Evolutionary conservation across 1,140 invertebrate genomes (phyloP).

Genomic region (Tetragonula clypearis): DNA sequence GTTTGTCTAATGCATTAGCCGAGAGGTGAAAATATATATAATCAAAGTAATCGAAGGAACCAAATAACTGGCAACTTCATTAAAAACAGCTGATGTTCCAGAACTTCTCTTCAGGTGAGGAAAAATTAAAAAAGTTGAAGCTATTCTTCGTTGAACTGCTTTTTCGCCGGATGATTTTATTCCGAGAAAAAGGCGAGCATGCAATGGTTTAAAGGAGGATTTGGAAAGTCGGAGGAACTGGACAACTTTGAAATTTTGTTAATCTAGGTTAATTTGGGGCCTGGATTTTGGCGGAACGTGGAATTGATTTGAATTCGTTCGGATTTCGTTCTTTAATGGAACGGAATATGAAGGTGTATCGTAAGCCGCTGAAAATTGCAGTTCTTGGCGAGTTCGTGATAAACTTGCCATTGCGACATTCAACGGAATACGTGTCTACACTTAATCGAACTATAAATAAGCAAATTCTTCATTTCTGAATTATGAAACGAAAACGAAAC

Average conservation of each 20-base stretch:
- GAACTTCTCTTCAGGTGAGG: not conserved
- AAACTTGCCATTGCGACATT: not conserved
- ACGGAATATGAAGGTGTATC: not conserved
- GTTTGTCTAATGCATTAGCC: not conserved
- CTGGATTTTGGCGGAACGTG: not conserved
- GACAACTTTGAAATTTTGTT: slow-evolving; percentile 26
- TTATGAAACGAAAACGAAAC: not conserved
- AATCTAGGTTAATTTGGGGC: slow-evolving; percentile 11
- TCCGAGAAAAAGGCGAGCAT: not conserved
- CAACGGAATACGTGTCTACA: not conserved
- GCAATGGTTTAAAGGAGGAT: not conserved
- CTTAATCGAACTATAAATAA: not conserved
- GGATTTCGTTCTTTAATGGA: slow-evolving; percentile 32
- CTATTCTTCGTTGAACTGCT: not conserved
- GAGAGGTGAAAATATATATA: too few species aligned
- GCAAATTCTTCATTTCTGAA: not conserved
- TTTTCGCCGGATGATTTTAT: not conserved
- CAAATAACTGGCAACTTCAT: not conserved
- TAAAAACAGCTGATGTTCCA: not conserved
- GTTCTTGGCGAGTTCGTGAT: not conserved
- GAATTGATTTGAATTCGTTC: slow-evolving; percentile 13
- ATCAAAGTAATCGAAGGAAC: too few species aligned
- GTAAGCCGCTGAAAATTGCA: not conserved
- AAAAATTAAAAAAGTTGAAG: not conserved
- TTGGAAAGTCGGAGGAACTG: slow-evolving; percentile 7